These are phyloP conservation scores for Vicugna pacos DNA, from an alignment of 2,113 vertebrate genomes.

Conservation along the genomic window DNA sequence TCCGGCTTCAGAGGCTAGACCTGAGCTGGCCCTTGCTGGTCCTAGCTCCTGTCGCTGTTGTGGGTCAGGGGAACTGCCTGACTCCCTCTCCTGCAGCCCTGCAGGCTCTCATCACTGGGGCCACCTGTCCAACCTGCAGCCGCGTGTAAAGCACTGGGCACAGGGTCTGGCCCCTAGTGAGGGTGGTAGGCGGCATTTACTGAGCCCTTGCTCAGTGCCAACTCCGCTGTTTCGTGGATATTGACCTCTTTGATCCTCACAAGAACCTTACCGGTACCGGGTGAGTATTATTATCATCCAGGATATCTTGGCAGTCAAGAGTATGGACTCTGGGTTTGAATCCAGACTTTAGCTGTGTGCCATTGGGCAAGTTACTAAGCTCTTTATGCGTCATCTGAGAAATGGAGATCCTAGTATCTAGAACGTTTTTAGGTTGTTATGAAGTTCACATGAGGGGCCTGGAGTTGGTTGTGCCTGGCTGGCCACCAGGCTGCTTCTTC, in stretches of 20 bases:
- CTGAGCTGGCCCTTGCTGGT: neutral
- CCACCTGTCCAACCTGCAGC: neutral
- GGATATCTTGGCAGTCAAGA: neutral
- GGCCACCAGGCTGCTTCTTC: no score
- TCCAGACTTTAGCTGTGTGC: neutral
- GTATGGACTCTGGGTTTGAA: neutral
- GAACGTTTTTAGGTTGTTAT: neutral
- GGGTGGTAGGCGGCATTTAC: neutral
- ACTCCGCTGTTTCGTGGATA: neutral
- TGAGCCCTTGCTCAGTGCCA: neutral
- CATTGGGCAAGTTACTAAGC: neutral
- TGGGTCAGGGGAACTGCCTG: neutral
- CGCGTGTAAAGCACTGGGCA: neutral
- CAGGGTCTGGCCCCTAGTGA: rapidly evolving
- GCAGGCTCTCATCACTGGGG: no score
- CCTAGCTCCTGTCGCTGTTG: neutral
- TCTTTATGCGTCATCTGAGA: neutral
- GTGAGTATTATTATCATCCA: neutral
- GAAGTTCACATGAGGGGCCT: neutral
- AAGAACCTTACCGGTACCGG: neutral
- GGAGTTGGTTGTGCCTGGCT: no score
- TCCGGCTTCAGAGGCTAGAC: neutral
- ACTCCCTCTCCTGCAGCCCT: neutral
- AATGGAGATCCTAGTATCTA: neutral
- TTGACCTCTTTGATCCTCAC: neutral